A percentile compares a stretch with the other conserved stretches of the same genome.
phyloP scores from a whole-genome alignment of 2,888 invertebrate genomes.

The Isoperla grammatica region DNA sequence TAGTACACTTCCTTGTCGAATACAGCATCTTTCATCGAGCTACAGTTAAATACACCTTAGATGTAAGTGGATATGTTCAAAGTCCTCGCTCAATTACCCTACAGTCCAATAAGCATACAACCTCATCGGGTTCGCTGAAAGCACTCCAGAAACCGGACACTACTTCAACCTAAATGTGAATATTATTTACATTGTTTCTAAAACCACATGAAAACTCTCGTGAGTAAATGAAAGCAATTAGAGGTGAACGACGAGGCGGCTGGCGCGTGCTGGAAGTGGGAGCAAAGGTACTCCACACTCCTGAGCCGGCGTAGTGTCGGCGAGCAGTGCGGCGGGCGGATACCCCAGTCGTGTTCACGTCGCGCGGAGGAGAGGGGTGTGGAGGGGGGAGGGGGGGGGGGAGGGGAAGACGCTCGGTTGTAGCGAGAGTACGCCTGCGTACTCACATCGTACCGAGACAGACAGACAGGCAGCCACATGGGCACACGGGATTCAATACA shows the following conservation, averaged over 20 bases:
- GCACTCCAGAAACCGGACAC: no score
- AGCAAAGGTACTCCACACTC: neutral
- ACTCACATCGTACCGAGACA: neutral
- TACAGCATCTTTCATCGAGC: no score
- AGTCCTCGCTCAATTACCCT: no score
- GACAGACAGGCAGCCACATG: conserved; percentile 12
- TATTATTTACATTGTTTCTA: neutral
- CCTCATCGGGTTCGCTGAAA: no score
- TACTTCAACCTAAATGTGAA: no score
- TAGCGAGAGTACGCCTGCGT: conserved; percentile 23
- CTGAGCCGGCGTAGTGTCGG: conserved; percentile 11
- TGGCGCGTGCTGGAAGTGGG: neutral
- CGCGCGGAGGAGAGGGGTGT: conserved; percentile 17
- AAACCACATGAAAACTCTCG: neutral
- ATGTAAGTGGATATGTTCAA: no score
- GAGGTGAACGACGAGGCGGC: neutral
- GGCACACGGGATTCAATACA: neutral
- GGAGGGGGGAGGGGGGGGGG: conserved; percentile 9
- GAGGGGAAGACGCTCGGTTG: conserved; percentile 32
- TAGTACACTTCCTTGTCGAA: no score
- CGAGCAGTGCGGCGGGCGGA: conserved; percentile 7
- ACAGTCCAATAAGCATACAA: no score
- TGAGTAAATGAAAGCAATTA: neutral
- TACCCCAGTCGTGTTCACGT: conserved; percentile 31
- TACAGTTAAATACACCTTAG: no score